Percentiles rank a stretch among this genome's conserved stretches.
These are phyloP conservation scores for Balearica regulorum DNA, from an alignment of 2,797 vertebrate species.

Conservation along the genomic window DNA sequence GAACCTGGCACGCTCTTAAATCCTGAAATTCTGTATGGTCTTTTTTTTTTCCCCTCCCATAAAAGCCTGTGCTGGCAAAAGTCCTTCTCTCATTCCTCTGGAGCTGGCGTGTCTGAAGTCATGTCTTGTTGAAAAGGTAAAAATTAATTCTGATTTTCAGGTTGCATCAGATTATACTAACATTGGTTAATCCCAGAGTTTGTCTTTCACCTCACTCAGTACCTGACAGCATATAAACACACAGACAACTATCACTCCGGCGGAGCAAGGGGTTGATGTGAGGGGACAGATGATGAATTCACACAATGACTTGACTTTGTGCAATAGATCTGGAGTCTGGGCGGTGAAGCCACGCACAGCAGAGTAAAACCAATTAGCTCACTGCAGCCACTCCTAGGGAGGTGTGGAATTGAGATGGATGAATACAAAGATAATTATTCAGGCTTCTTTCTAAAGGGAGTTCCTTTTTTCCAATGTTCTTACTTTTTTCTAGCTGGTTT, in stretches of 20 bases:
- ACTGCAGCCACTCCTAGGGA: conserved; percentile 15
- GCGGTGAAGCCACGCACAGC: neutral
- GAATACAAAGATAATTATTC: conserved; percentile 36
- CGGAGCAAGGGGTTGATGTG: neutral
- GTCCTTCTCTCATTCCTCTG: neutral
- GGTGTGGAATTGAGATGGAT: conserved; percentile 37
- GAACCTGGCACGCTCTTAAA: neutral
- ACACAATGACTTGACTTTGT: neutral
- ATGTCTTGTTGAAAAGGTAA: neutral
- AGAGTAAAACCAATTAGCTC: conserved; percentile 44
- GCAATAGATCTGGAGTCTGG: conserved; percentile 33
- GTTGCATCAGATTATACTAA: neutral
- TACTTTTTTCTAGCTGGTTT: neutral
- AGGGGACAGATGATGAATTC: neutral
- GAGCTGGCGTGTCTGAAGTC: neutral
- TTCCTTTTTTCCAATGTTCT: neutral
- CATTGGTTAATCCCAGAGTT: neutral
- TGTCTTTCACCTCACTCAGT: neutral
- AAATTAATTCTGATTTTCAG: conserved; percentile 14
- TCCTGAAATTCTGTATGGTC: neutral
- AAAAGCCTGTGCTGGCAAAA: neutral
- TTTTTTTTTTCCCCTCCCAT: neutral
- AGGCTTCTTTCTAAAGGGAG: neutral
- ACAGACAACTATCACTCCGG: neutral
- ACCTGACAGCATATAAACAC: neutral